Base-by-base conservation (phyloP, 2,113 vertebrate species). In the Aspiorhynchus laticeps region DNA sequence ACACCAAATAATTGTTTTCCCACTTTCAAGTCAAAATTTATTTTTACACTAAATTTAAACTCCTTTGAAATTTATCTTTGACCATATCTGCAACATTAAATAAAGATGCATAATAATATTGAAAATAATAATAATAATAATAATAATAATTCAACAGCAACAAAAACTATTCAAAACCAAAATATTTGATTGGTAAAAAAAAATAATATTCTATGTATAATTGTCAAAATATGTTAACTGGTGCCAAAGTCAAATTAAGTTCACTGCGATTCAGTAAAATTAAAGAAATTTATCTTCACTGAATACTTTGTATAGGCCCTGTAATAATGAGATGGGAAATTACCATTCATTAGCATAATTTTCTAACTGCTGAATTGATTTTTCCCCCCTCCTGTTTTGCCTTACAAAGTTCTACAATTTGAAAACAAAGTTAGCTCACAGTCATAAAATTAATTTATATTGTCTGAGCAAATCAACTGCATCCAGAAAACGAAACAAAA, bases 401-500 rank as follows among this genome's bases (percentile, higher is more conserved):
- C 77, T 36, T 36, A n/a, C 19, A 77, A 51, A 59, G 21, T 59
- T 56, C 2, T 56, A 56, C 19, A 48, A 33, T 59, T 78, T 59
- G 5, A 79, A 79, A 78, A 53, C 2, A 10, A 80, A 80, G 51
- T 38, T n/a, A 2, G 77, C 78, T 61, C 36, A 38, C 56, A 59
- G 11, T 38, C 9, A 85, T 48, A 9, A 33, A 33, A 31, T 85
- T 38, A 17, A 11, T 41, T 71, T 11, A 43, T 67, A 36, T 24
- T 43, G 67, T 73, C 79, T 10, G 12, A 56, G 86, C 38, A 63
- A 83, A 88, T 81, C 12, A 80, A 67, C 15, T 59, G 51, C 28
- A 86, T 41, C 5, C 59, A 31, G n/a, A 36, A 84, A 84, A 84
- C 5, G 74, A 83, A 82, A 86, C 21, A 53, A 78, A 56, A 17